phyloP scores from a whole-genome alignment of 2,888 invertebrate genomes.

The Acleris sparsana region DNA sequence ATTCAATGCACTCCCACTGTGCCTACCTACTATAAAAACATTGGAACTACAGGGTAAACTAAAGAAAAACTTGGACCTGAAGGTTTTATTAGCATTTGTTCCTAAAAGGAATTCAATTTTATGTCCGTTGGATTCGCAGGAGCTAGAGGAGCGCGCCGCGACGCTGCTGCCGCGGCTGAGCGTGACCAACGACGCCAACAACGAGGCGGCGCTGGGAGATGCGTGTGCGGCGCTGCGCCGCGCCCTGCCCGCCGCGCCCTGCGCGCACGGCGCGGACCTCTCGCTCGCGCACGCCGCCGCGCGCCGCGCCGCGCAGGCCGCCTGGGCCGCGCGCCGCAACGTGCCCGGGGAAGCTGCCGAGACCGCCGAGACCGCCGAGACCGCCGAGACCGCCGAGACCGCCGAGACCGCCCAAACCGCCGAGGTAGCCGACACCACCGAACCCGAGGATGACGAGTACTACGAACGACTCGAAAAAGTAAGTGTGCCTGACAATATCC shows the following conservation, averaged over 20 bases:
- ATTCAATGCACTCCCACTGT: no score
- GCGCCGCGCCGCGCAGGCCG: constrained; percentile 32
- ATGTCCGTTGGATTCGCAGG: not conserved
- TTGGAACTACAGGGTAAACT: no score
- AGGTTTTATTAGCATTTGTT: not conserved
- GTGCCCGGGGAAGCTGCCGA: no score
- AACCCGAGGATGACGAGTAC: constrained; percentile 41
- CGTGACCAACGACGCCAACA: constrained; percentile 38
- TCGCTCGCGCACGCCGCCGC: constrained; percentile 6
- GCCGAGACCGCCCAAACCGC: constrained; percentile 7
- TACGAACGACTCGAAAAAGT: not conserved
- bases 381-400: no score
- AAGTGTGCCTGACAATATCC: not conserved
- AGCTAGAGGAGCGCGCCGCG: constrained; percentile 37
- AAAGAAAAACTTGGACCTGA: no score
- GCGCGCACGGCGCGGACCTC: constrained; percentile 39
- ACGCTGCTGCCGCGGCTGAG: constrained; percentile 1
- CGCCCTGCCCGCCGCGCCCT: constrained; percentile 42
- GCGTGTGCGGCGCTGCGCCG: constrained; percentile 38
- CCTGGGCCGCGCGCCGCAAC: not conserved
- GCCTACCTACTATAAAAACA: no score
- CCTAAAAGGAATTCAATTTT: not conserved
- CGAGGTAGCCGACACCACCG: no score
- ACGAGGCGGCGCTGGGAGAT: constrained; percentile 36
- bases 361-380: no score